A percentile compares a stretch with the other conserved stretches of the same genome.
phyloP scores from a whole-genome alignment of 2,888 invertebrate species.

The Lycophotia porphyrea region DNA sequence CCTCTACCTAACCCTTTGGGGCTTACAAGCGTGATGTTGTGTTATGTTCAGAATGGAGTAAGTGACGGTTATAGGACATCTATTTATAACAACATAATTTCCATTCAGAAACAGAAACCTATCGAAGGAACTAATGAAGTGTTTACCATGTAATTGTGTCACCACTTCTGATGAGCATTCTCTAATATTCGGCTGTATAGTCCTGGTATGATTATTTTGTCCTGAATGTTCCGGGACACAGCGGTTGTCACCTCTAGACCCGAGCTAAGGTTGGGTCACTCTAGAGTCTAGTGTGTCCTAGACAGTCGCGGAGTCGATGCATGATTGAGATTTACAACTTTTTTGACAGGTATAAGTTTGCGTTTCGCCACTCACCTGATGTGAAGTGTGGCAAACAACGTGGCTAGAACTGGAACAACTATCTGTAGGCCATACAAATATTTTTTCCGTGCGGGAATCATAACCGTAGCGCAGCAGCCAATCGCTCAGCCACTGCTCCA shows the following conservation, averaged over 20 bases:
- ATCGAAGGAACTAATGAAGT: background rate
- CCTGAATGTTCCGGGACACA: conserved; percentile 49
- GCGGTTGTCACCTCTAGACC: conserved; percentile 33
- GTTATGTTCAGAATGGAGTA: too few relatives aligned
- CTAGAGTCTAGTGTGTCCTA: too few relatives aligned
- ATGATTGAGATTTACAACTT: background rate
- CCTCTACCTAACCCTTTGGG: too few relatives aligned
- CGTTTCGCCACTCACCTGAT: too few relatives aligned
- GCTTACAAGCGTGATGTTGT: too few relatives aligned
- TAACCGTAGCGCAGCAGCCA: too few relatives aligned
- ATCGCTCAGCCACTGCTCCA: too few relatives aligned
- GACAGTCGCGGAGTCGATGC: background rate
- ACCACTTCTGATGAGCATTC: conserved; percentile 51
- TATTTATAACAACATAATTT: background rate
- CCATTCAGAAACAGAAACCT: conserved; percentile 1
- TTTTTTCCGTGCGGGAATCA: too few relatives aligned
- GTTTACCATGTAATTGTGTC: conserved; percentile 45
- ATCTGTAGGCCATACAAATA: too few relatives aligned
- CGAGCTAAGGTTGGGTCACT: conserved; percentile 12
- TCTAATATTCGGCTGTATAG: conserved; percentile 67
- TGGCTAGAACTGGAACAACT: too few relatives aligned
- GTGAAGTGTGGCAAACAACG: too few relatives aligned
- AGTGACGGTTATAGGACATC: background rate
- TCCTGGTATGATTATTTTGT: conserved; percentile 69
- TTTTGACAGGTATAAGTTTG: too few relatives aligned